Evolutionary conservation across 2,797 vertebrate species (phyloP).

Genomic region (Aulostomus chinensis): DNA sequence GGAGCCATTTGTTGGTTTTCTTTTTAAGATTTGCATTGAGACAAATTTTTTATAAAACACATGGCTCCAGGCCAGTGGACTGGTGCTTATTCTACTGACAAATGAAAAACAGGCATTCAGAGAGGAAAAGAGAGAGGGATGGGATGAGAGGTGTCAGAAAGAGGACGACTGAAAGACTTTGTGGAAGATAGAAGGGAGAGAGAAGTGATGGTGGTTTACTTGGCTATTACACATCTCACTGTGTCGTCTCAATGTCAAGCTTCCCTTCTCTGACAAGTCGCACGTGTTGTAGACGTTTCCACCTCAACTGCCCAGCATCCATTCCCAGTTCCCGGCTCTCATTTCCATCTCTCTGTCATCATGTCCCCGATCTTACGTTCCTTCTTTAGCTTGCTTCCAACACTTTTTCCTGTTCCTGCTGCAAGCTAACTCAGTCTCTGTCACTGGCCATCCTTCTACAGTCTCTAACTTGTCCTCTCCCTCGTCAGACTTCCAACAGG

Average conservation of each 20-base stretch:
- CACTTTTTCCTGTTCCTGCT: slow-evolving; percentile 18
- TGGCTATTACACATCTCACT: slow-evolving; percentile 32
- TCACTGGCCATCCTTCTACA: slow-evolving; percentile 20
- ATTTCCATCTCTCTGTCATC: slow-evolving; percentile 51
- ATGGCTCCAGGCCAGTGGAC: slow-evolving; percentile 30
- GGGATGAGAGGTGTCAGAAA: slow-evolving; percentile 16
- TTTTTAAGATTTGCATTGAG: slow-evolving; percentile 11
- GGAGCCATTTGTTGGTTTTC: slow-evolving; percentile 17
- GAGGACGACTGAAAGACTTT: slow-evolving; percentile 30
- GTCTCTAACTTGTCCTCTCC: not conserved
- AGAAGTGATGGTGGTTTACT: slow-evolving; percentile 41
- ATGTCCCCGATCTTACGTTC: slow-evolving; percentile 12
- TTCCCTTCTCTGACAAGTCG: slow-evolving; percentile 47
- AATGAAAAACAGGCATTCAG: slow-evolving; percentile 12
- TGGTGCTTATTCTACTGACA: slow-evolving; percentile 26
- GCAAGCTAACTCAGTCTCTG: slow-evolving; percentile 45
- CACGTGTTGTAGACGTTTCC: slow-evolving; percentile 60
- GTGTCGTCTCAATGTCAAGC: slow-evolving; percentile 58
- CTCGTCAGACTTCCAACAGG: slow-evolving; percentile 6
- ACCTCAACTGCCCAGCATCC: slow-evolving; percentile 23
- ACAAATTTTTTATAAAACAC: slow-evolving; percentile 27
- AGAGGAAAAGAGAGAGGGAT: slow-evolving; percentile 8
- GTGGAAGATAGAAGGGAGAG: slow-evolving; percentile 9
- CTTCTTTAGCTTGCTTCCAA: slow-evolving; percentile 25
- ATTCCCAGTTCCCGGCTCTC: slow-evolving; percentile 24